A percentile compares a stretch with the other conserved stretches of the same genome.
phyloP scores from a whole-genome alignment of 2,113 vertebrate species.

The Chloebia gouldiae region DNA sequence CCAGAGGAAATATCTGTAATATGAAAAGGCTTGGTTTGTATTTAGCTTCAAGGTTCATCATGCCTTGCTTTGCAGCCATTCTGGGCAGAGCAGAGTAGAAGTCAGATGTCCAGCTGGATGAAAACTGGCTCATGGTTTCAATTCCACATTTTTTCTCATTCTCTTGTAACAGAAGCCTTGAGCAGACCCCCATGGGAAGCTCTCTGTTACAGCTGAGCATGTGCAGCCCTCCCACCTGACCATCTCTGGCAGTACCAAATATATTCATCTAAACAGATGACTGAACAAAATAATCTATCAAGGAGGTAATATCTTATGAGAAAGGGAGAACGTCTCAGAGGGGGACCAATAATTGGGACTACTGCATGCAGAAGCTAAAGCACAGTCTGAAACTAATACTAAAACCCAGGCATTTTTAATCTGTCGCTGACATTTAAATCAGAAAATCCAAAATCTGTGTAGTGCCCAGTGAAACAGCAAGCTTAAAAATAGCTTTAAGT shows the following conservation, averaged over 20 bases:
- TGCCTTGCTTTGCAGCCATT: not conserved
- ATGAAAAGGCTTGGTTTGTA: not conserved
- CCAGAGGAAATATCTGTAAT: not conserved
- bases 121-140: not conserved
- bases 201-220: not conserved
- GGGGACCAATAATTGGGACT: not conserved
- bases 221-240: not conserved
- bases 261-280: not conserved
- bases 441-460: not conserved
- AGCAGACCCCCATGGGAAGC: fast-evolving
- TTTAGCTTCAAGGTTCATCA: not conserved
- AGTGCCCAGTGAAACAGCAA: not conserved
- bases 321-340: not conserved
- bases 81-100: not conserved
- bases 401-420: not conserved
- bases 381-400: not conserved
- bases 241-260: not conserved
- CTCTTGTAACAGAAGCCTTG: not conserved
- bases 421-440: not conserved
- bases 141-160: not conserved
- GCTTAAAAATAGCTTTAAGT: not conserved
- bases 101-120: not conserved
- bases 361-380: not conserved
- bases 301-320: not conserved
- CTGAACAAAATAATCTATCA: not conserved